phyloP scores from a whole-genome alignment of 2,888 invertebrate genomes.

The Plagodis dolabraria region DNA sequence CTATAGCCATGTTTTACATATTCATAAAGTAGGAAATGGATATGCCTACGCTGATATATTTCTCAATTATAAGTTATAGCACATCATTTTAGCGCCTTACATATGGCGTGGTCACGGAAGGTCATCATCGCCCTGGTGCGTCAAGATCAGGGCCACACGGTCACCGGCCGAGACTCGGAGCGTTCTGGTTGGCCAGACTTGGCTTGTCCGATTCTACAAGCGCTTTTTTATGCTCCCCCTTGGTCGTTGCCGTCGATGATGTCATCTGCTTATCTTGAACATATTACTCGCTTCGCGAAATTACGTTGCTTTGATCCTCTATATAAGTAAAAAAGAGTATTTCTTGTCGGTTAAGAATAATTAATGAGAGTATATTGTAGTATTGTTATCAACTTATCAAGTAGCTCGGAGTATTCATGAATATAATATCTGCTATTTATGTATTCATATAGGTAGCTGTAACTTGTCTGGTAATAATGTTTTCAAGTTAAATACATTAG shows the following conservation, averaged over 20 bases:
- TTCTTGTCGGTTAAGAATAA: conserved; percentile 22
- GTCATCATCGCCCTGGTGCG: conserved; percentile 55
- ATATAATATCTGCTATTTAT: no score
- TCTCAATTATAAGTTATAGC: background rate
- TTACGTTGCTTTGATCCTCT: conserved; percentile 47
- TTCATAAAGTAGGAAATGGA: conserved; percentile 3
- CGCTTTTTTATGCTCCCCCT: conserved; percentile 62
- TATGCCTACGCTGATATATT: background rate
- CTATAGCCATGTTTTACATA: conserved; percentile 12
- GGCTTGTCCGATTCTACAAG: conserved; percentile 40
- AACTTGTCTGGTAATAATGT: background rate
- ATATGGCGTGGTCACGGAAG: conserved; percentile 45
- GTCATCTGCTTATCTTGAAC: conserved; percentile 64
- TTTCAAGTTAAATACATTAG: background rate
- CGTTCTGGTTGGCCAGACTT: conserved; percentile 50
- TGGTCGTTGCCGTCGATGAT: conserved; percentile 67
- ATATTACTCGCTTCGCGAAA: conserved; percentile 41
- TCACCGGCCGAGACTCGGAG: conserved; percentile 64
- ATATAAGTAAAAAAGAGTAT: conserved; percentile 41
- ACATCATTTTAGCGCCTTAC: conserved; percentile 15
- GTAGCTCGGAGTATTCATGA: background rate
- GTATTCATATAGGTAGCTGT: background rate
- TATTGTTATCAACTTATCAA: conserved; percentile 8
- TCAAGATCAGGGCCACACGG: conserved; percentile 79
- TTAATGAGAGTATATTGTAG: conserved; percentile 5